These are phyloP conservation scores for Chouioia cunea DNA, from an alignment of 2,888 invertebrate genomes.

Conservation along the genomic window DNA sequence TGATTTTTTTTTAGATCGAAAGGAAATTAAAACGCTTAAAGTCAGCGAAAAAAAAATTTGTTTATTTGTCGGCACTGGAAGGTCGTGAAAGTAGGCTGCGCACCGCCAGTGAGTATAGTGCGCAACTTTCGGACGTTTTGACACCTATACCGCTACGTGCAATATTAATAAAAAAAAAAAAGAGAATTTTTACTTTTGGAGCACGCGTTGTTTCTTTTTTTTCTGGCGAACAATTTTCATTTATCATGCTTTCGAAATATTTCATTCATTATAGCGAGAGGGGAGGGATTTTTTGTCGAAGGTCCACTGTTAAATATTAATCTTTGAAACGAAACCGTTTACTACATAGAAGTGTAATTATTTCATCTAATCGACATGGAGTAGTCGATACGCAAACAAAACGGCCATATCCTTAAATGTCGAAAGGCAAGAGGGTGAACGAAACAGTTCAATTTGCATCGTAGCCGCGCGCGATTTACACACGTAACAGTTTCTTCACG, in stretches of 20 bases:
- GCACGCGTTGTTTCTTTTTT: too few relatives aligned
- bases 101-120: conserved; percentile 9
- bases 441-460: conserved; percentile 42
- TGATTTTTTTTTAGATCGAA: too few relatives aligned
- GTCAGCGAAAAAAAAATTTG: conserved; percentile 26
- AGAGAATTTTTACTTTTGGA: not conserved
- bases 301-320: too few relatives aligned
- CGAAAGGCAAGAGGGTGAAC: conserved; percentile 64
- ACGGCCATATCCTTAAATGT: conserved; percentile 57
- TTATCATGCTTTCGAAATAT: too few relatives aligned
- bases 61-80: conserved; percentile 19
- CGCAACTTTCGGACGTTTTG: not conserved
- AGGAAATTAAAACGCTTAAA: not conserved
- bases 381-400: conserved; percentile 11
- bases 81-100: conserved; percentile 42
- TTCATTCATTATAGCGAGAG: too few relatives aligned
- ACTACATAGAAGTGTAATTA: too few relatives aligned
- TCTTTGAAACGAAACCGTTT: too few relatives aligned
- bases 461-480: not conserved
- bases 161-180: too few relatives aligned
- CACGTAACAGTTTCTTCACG: conserved; percentile 30
- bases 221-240: too few relatives aligned
- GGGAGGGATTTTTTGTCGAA: too few relatives aligned
- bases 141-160: too few relatives aligned
- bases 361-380: too few relatives aligned